Evolutionary conservation across 2,888 invertebrate species (phyloP), one percentile per base, ranked within the genome.

Genomic region (Abrostola triplasia): DNA sequence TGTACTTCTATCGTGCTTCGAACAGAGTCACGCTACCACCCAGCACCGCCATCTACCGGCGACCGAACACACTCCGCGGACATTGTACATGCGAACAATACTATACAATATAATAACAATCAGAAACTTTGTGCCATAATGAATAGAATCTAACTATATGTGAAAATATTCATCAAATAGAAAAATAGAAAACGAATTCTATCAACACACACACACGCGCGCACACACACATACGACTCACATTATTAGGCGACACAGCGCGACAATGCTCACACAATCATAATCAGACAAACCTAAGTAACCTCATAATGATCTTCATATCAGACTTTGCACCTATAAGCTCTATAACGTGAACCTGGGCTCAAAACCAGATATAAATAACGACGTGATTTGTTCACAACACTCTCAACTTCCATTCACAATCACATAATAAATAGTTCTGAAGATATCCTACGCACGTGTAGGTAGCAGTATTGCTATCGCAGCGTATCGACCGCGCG

Each of bases 141-240:
- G 7, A 41, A 36, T 41, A 36, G 7, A 50, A 35, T 44, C 41
- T n/a, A 38, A 47, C 44, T 47, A 47, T 47, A 47, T 47, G 35
- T 12, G 38, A n/a, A 49, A 50, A 51, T 40, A 65, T 51, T 52
- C 24, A 72, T 56, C 8, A 40, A 42, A 9, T 62, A 68, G 5
- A 65, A 62, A 76, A 72, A 55, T 37, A 57, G 10, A 69, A 68
- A 53, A 69, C 47, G 36, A 62, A 40, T 42, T 51, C 36, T 48
- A 58, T 36, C 13, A 12, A 54, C 48, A 44, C 10, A 11, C 7
- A 44, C 4, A 24, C 38, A 42, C 48, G 44, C 38, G 59, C 40
- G 49, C 48, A 54, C 11, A 24, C 51, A 49, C 10, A 11, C 7
- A 44, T 1, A 24, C 38, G 7, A 42, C 12, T 36, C 10, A n/a